Conservation (phyloP, 2,113 vertebrate species). For the Lota lota region DNA sequence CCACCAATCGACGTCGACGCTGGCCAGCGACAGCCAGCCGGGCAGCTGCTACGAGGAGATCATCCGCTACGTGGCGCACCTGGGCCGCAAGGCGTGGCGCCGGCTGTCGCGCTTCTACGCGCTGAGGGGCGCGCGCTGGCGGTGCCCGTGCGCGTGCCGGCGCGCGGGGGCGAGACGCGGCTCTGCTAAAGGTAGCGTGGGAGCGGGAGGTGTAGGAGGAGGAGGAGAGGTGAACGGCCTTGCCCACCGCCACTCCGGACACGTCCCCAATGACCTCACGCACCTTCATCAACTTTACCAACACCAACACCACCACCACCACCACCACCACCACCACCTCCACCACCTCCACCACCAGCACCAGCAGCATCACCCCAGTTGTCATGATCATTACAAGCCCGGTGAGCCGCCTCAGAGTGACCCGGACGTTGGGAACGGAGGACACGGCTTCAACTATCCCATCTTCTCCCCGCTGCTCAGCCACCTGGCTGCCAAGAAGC, state of each 20-base stretch:
- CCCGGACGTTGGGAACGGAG: constrained; percentile 50
- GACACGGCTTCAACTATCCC: constrained; percentile 86
- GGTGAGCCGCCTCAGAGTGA: constrained; percentile 26
- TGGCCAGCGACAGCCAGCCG: constrained; percentile 91
- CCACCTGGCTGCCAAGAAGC: constrained; percentile 37
- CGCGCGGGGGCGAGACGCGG: neutral
- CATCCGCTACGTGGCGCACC: constrained; percentile 88
- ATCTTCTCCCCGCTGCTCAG: constrained; percentile 83
- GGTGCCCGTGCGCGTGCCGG: constrained; percentile 10
- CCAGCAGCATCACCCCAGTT: neutral
- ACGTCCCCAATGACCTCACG: constrained; percentile 77
- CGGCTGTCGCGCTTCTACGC: constrained; percentile 70
- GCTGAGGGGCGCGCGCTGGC: neutral
- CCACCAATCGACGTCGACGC: constrained; percentile 91
- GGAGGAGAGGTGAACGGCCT: constrained; percentile 64
- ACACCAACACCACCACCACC: constrained; percentile 42
- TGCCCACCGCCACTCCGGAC: constrained; percentile 68
- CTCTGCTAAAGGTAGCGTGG: neutral
- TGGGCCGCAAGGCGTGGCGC: constrained; percentile 85
- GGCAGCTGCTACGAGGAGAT: constrained; percentile 97
- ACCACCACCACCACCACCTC: constrained; percentile 25
- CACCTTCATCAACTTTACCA: constrained; percentile 70
- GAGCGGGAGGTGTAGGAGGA: constrained; percentile 28
- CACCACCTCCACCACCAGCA: neutral
- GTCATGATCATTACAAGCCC: neutral